Conservation (phyloP, 2,113 vertebrate genomes). For the Neopipo cinnamomea region DNA sequence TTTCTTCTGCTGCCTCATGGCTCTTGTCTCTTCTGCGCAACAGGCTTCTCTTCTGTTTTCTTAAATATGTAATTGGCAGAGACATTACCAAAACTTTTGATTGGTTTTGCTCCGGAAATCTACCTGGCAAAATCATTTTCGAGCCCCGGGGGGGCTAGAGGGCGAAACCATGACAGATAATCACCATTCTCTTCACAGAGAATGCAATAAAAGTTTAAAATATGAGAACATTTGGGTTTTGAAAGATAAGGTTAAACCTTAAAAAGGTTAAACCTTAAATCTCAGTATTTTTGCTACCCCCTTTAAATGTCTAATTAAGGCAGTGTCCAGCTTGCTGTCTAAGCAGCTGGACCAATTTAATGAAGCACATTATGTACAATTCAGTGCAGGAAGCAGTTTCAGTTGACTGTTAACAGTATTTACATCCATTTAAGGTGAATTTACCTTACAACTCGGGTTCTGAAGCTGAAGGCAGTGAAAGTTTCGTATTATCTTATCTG, state of each 20-base stretch:
- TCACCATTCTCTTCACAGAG: not conserved
- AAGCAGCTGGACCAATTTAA: not conserved
- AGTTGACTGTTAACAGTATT: not conserved
- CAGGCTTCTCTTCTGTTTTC: too few species aligned
- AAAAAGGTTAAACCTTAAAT: too few species aligned
- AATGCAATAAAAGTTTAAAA: not conserved
- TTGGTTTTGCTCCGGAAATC: too few species aligned
- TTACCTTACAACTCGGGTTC: not conserved
- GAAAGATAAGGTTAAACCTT: not conserved
- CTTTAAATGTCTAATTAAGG: not conserved
- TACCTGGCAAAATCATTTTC: too few species aligned
- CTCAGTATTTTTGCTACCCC: not conserved
- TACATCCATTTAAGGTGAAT: not conserved
- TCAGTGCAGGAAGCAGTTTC: not conserved
- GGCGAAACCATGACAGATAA: too few species aligned
- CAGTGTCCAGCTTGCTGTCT: not conserved
- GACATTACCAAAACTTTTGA: too few species aligned
- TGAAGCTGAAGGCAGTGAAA: not conserved
- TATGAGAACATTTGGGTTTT: not conserved
- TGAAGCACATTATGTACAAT: not conserved
- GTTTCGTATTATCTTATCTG: not conserved
- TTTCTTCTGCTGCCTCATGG: too few species aligned
- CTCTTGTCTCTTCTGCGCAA: too few species aligned
- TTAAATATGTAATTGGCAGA: too few species aligned
- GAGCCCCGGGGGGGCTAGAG: too few species aligned